Evolutionary conservation across 2,797 vertebrate species (phyloP).

Genomic region (Acipenser transmontanus): DNA sequence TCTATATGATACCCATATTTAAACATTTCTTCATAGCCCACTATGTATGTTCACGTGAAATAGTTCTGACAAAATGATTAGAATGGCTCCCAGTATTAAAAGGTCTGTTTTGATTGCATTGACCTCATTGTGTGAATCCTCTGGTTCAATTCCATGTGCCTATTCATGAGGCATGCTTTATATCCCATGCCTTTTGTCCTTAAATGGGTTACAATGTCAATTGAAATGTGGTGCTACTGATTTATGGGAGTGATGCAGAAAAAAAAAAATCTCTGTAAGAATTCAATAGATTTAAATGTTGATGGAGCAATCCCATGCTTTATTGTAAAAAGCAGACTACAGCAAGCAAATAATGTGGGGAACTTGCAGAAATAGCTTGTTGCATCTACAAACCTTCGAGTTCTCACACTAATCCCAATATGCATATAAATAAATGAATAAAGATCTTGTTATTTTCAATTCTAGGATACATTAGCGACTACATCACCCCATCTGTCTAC

Average conservation of each 20-base stretch:
- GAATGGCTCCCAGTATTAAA: too few relatives aligned
- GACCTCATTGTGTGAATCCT: slow-evolving; percentile 3
- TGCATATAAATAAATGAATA: slow-evolving; percentile 34
- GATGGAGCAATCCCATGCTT: neutral
- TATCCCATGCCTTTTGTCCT: slow-evolving; percentile 41
- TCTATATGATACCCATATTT: too few relatives aligned
- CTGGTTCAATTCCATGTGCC: too few relatives aligned
- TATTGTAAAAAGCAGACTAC: slow-evolving; percentile 24
- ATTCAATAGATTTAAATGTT: too few relatives aligned
- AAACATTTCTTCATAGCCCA: too few relatives aligned
- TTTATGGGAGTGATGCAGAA: slow-evolving; percentile 25
- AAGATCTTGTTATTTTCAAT: slow-evolving; percentile 33
- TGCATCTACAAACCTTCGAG: slow-evolving; percentile 19
- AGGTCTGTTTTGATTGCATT: too few relatives aligned
- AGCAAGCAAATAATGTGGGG: slow-evolving; percentile 34
- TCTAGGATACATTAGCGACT: slow-evolving; percentile 78
- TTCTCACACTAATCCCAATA: slow-evolving; percentile 22
- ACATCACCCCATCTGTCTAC: slow-evolving; percentile 75
- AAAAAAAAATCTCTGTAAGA: neutral
- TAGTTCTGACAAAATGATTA: too few relatives aligned
- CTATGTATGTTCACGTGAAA: too few relatives aligned
- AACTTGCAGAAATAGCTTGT: slow-evolving; percentile 30
- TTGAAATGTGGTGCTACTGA: slow-evolving; percentile 67
- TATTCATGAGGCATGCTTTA: slow-evolving; percentile 23
- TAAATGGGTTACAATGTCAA: slow-evolving; percentile 60